Conservation (phyloP, 2,113 vertebrate species). For the Oxyruncus cristatus region DNA sequence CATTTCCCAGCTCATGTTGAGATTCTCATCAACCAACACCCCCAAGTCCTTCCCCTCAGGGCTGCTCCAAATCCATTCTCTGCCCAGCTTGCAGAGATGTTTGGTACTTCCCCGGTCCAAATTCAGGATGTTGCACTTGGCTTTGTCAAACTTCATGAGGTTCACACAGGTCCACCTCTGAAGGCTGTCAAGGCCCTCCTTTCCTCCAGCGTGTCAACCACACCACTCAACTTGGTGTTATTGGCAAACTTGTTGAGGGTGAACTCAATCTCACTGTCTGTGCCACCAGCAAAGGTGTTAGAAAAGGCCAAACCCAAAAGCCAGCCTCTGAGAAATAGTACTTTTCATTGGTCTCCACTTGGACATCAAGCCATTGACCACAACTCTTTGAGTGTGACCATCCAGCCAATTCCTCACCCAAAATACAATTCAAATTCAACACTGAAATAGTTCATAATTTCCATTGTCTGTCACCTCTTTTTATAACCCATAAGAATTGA, state of each 20-base stretch:
- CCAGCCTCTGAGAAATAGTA: rapidly evolving
- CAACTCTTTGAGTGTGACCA: not conserved
- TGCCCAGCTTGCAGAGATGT: not conserved
- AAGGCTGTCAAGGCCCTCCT: not conserved
- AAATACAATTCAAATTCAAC: not conserved
- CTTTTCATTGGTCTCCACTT: not conserved
- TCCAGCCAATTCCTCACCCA: not conserved
- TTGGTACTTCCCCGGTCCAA: not conserved
- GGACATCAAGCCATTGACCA: not conserved
- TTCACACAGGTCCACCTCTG: not conserved
- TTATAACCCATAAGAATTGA: not conserved
- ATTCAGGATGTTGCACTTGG: not conserved
- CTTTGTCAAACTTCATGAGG: not conserved
- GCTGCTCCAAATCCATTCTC: not conserved
- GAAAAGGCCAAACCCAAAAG: rapidly evolving
- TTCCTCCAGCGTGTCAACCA: not conserved
- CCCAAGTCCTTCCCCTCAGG: not conserved
- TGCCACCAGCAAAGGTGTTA: rapidly evolving
- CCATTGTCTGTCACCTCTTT: not conserved
- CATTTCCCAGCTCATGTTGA: not conserved
- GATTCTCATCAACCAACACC: not conserved
- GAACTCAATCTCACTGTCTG: not conserved
- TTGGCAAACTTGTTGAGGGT: not conserved
- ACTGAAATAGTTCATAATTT: not conserved
- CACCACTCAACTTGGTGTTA: not conserved